Evolutionary conservation across 35 echinoderm and acorn worm species (phyloP).

Genomic region (Hemicentrotus pulcherrimus): DNA sequence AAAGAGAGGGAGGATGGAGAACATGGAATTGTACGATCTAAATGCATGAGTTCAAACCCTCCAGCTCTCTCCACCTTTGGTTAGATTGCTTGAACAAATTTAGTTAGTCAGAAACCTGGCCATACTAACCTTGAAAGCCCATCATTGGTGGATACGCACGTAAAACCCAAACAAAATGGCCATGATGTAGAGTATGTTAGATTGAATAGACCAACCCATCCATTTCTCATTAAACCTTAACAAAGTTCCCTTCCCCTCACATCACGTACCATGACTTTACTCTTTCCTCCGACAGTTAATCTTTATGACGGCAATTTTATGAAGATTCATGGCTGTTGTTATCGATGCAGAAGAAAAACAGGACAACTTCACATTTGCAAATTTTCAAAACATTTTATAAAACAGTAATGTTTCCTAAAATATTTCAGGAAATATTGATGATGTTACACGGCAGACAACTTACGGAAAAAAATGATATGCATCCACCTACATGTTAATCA

Average conservation of each 20-base stretch:
- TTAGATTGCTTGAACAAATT: slow-evolving; percentile 2
- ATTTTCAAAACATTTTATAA: not conserved
- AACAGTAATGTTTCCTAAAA: not conserved
- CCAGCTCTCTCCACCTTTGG: not conserved
- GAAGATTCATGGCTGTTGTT: not conserved
- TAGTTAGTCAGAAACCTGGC: not conserved
- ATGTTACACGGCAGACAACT: no score
- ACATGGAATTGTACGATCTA: not conserved
- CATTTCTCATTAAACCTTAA: slow-evolving; percentile 19
- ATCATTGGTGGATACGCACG: not conserved
- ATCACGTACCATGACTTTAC: slow-evolving; percentile 2
- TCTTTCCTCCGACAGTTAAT: not conserved
- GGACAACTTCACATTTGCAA: not conserved
- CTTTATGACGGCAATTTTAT: slow-evolving; percentile 4
- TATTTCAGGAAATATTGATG: not conserved
- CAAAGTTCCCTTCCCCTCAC: not conserved
- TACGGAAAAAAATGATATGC: no score
- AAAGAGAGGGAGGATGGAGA: not conserved
- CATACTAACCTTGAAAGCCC: slow-evolving; percentile 10
- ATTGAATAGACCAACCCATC: slow-evolving; percentile 2
- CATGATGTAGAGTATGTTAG: not conserved
- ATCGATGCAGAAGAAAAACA: not conserved
- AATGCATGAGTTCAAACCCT: not conserved
- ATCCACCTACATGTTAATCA: no score
- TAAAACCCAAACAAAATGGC: not conserved